phyloP scores from a whole-genome alignment of 2,113 vertebrate species.

The Gulo gulo region DNA sequence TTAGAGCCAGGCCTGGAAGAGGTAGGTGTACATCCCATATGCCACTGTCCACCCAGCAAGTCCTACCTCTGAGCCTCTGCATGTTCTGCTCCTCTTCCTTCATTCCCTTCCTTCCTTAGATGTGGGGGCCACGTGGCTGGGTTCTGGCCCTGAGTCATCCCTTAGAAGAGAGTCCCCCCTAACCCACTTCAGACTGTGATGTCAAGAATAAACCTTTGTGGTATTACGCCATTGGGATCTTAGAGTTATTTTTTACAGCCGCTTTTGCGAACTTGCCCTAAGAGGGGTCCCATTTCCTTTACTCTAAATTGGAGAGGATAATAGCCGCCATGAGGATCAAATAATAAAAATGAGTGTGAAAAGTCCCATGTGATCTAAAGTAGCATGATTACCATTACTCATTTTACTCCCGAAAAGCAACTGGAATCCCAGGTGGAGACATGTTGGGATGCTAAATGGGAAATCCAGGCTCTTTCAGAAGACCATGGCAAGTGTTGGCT shows the following conservation, averaged over 20 bases:
- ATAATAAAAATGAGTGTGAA: neutral
- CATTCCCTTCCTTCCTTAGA: neutral
- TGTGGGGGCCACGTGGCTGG: neutral
- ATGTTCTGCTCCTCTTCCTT: neutral
- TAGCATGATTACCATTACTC: neutral
- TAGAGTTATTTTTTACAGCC: neutral
- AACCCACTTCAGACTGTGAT: neutral
- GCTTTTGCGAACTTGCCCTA: constrained; percentile 19
- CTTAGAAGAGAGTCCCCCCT: neutral
- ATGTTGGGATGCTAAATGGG: neutral
- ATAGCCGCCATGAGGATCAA: neutral
- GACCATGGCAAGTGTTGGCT: too few species aligned
- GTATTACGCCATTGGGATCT: neutral
- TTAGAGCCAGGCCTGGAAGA: neutral
- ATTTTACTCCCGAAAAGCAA: neutral
- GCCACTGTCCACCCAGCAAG: too few species aligned
- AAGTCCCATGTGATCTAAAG: neutral
- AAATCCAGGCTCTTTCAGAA: neutral
- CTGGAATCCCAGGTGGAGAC: neutral
- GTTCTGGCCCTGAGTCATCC: neutral
- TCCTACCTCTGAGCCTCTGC: neutral
- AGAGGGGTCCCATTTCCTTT: constrained; percentile 22
- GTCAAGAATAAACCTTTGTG: neutral
- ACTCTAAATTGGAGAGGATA: neutral
- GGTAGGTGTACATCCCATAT: rapidly evolving